Conservation (phyloP, 2,113 vertebrate species). For the Oreochromis aureus region DNA sequence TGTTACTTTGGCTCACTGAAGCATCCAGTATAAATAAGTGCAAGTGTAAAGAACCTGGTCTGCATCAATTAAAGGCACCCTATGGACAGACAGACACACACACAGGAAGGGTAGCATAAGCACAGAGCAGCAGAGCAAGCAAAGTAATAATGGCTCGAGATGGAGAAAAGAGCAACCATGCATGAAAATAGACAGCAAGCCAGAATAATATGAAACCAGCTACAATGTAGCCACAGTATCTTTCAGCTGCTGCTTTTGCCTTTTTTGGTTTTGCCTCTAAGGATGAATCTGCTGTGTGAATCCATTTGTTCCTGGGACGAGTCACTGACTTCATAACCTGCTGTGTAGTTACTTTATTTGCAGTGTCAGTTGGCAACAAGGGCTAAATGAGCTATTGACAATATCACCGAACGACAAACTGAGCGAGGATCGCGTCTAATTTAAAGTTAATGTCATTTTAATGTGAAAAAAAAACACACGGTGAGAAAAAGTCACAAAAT, state of each 20-base stretch:
- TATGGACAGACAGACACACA: conserved; percentile 6
- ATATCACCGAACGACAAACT: background rate
- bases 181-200: conserved; percentile 20
- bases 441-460: background rate
- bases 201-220: background rate
- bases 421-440: background rate
- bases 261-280: background rate
- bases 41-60: conserved; percentile 29
- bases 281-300: background rate
- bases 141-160: conserved; percentile 27
- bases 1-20: conserved; percentile 20
- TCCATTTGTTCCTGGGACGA: background rate
- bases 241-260: background rate
- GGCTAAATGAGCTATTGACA: background rate
- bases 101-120: background rate
- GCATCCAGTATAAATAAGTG: conserved; percentile 36
- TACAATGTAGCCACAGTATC: background rate
- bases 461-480: background rate
- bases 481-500: background rate
- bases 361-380: background rate
- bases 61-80: conserved; percentile 46
- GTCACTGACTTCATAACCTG: background rate
- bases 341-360: background rate
- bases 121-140: conserved; percentile 33
- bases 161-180: conserved; percentile 3